phyloP scores from a whole-genome alignment of 2,888 invertebrate genomes.

The Tridacna gigas region DNA sequence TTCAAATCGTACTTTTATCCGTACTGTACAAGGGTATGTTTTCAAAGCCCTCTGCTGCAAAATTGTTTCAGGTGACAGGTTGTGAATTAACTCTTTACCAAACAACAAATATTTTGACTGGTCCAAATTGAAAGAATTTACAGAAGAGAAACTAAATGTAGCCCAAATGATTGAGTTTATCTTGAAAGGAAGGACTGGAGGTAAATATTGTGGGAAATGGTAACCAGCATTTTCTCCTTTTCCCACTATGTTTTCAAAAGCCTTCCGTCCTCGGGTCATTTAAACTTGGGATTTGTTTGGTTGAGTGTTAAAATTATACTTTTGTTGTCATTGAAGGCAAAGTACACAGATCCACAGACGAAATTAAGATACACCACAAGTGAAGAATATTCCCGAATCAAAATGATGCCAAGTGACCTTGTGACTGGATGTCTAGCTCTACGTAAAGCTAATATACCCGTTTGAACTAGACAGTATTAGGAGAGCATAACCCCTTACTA shows the following conservation, averaged over 20 bases:
- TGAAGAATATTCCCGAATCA: constrained; percentile 94
- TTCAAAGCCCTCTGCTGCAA: too few relatives aligned
- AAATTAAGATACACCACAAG: constrained; percentile 93
- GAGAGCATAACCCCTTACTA: too few relatives aligned
- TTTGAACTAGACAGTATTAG: constrained; percentile 52
- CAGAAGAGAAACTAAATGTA: too few relatives aligned
- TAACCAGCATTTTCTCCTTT: background rate
- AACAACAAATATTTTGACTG: too few relatives aligned
- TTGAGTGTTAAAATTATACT: background rate
- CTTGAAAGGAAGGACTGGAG: too few relatives aligned
- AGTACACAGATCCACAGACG: constrained; percentile 96
- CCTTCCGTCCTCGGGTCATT: background rate
- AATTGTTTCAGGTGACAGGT: too few relatives aligned
- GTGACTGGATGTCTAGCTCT: constrained; percentile 95
- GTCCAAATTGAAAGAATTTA: too few relatives aligned
- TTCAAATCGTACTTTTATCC: too few relatives aligned
- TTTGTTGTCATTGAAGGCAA: constrained; percentile 87
- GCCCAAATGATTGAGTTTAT: too few relatives aligned
- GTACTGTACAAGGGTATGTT: too few relatives aligned
- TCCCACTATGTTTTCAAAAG: background rate
- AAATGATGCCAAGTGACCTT: constrained; percentile 95
- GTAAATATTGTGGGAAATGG: too few relatives aligned
- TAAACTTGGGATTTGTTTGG: background rate
- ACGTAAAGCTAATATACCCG: constrained; percentile 89
- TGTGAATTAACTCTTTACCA: too few relatives aligned